These are phyloP conservation scores for Zaprionus davidi DNA, from an alignment of 1,140 invertebrate genomes.

Conservation along the genomic window DNA sequence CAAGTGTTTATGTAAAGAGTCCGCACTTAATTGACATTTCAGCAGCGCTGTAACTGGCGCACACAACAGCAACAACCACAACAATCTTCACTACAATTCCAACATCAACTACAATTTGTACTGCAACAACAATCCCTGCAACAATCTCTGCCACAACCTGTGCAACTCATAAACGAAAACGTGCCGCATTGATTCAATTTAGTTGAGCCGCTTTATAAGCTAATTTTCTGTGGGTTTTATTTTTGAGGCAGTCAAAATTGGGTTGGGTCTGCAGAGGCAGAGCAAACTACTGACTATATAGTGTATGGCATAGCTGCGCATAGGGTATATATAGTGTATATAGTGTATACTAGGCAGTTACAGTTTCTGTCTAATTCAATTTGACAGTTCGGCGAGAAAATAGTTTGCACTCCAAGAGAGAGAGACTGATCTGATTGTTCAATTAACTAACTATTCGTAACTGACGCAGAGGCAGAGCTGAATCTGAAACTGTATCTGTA, in stretches of 20 bases:
- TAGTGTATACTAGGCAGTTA: background rate
- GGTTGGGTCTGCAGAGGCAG: slow-evolving; percentile 10
- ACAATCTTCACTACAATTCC: background rate
- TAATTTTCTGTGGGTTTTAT: slow-evolving; percentile 32
- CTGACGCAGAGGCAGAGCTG: background rate
- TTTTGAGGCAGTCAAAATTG: slow-evolving; percentile 35
- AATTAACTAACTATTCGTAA: slow-evolving; percentile 29
- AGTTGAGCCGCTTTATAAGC: slow-evolving; percentile 50
- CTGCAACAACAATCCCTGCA: background rate
- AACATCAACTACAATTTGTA: background rate
- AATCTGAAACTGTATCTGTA: no score
- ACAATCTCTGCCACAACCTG: background rate
- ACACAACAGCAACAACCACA: slow-evolving; percentile 9
- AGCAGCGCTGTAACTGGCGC: slow-evolving; percentile 56
- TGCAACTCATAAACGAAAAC: slow-evolving; percentile 30
- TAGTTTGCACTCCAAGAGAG: background rate
- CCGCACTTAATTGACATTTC: slow-evolving; percentile 76
- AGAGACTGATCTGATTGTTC: slow-evolving; percentile 16
- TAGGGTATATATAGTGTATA: background rate
- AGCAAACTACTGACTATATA: background rate
- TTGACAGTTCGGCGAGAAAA: background rate
- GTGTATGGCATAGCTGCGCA: background rate
- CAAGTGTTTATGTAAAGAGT: slow-evolving; percentile 72
- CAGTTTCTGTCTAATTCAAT: slow-evolving; percentile 1
- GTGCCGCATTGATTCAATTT: slow-evolving; percentile 72